Evolutionary conservation across 2,797 vertebrate species (phyloP), one percentile per base, ranked within the genome.

Genomic region (Spondyliosoma cantharus): DNA sequence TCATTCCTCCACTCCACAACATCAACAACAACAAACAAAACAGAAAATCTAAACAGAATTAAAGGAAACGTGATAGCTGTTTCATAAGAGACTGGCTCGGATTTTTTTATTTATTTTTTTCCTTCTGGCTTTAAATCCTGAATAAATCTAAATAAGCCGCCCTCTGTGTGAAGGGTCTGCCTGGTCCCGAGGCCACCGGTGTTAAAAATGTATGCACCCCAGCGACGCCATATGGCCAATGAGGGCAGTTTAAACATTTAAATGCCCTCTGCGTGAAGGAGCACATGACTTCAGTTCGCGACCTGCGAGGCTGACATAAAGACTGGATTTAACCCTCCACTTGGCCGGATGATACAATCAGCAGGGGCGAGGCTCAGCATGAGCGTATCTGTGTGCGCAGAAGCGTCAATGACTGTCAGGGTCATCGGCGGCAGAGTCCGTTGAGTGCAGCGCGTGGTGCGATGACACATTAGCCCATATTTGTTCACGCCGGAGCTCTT

Each of bases 171-270:
- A 48, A 22, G 48, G 53, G 37, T 56, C 45, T 20, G 46, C 49
- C 59, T 45, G 56, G 25, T 79, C 83, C 76, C 9, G 11, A 67
- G 83, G 86, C 72, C 45, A 22, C 4, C 4, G 0, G 0, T 20
- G 61, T 86, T 63, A 88, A 87, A 87, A 80, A 88, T 90, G 81
- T 2, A 87, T 84, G 59, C 25, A 50, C 11, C 71, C 70, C 27
- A 19, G 71, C 54, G 48, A 1, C 53, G 27, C 71, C 85, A 74
- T 82, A 78, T 82, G 88, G 71, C 69, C 57, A 82, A 52, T 7
- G 52, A 76, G 75, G 68, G 15, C 73, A 60, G 7, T 79, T 86
- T 83, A 76, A 83, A 86, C 76, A 79, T 88, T 87, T 75, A 91
- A 70, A 74, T 24, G 57, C 32, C 49, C 53, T 32, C 42, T 16